These are phyloP conservation scores for western clawed frog (Xenopus tropicalis) DNA, from an alignment of 2,113 vertebrate species.

Conservation along the genomic window UCB_Xtro_10.0 CM004448.2:108008001-108008500, in stretches of 20 bases:
- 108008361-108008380: slow-evolving; percentile 70
- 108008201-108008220: slow-evolving; percentile 95
- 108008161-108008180: slow-evolving; percentile 21
- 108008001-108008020: no score
- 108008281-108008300: slow-evolving; percentile 88
- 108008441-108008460: no score
- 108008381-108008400: no score
- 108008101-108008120: no score
- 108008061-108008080: no score
- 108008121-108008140: neutral
- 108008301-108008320: slow-evolving; percentile 91
- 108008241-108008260: slow-evolving; percentile 94
- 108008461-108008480: slow-evolving; percentile 77
- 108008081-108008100: no score
- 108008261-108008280: slow-evolving; percentile 97
- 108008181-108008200: slow-evolving; percentile 94
- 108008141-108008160: neutral
- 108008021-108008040: no score
- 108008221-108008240: slow-evolving; percentile 92
- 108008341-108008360: slow-evolving; percentile 93
- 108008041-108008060: no score
- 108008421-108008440: no score
- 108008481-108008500: slow-evolving; percentile 92
- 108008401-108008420: no score
- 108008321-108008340: slow-evolving; percentile 93